A percentile compares a stretch with the other conserved stretches of the same genome.
These are phyloP conservation scores for Rhopalosiphum maidis DNA, from an alignment of 1,140 invertebrate species.

Conservation along the genomic window DNA sequence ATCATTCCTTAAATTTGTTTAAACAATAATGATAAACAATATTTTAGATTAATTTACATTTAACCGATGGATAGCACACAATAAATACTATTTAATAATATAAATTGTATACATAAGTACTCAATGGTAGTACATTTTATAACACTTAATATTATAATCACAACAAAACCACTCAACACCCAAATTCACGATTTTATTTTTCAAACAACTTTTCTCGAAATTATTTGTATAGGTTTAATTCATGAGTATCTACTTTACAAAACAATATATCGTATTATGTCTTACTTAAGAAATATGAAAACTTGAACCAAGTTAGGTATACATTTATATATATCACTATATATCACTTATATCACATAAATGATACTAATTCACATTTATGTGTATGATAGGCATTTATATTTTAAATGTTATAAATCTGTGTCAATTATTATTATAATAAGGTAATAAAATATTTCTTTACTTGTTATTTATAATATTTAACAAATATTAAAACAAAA, in stretches of 20 bases:
- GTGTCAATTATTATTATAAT: neutral
- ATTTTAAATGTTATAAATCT: neutral
- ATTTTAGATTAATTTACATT: neutral
- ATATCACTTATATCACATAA: too few relatives aligned
- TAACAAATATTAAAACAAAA: neutral
- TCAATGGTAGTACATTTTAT: neutral
- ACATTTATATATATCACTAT: too few relatives aligned
- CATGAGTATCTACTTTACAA: neutral
- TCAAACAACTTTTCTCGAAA: neutral
- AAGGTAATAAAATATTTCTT: too few relatives aligned
- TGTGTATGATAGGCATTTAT: neutral
- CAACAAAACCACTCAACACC: neutral
- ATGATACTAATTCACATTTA: neutral
- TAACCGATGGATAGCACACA: too few relatives aligned
- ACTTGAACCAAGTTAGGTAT: neutral
- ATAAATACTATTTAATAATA: too few relatives aligned
- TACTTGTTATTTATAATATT: too few relatives aligned
- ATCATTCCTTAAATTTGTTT: neutral
- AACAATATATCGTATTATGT: too few relatives aligned
- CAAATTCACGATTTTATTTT: neutral
- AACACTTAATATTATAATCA: neutral
- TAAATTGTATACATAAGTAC: too few relatives aligned
- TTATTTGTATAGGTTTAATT: neutral
- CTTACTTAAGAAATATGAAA: neutral
- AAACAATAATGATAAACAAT: neutral